Percentiles rank a stretch among this genome's conserved stretches.
Evolutionary conservation across 2,113 vertebrate genomes (phyloP).

Genomic region (Tyrannus savana): DNA sequence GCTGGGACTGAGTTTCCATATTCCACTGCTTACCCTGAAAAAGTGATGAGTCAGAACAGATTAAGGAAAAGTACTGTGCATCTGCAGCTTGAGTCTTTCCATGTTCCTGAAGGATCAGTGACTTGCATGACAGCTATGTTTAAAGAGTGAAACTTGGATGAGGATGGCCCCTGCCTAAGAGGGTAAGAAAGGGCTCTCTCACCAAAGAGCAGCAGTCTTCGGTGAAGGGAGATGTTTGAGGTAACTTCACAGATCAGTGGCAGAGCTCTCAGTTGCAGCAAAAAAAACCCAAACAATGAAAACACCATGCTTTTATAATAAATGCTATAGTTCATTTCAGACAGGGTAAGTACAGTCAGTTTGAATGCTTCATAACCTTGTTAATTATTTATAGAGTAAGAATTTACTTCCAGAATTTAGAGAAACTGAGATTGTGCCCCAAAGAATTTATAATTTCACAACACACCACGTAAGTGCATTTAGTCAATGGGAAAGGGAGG

Average conservation of each 20-base stretch:
- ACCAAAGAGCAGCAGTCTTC: not conserved
- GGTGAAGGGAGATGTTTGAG: not conserved
- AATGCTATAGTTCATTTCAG: not conserved
- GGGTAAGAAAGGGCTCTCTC: not conserved
- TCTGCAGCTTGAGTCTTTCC: not conserved
- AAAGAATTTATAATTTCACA: not conserved
- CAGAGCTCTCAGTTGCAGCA: not conserved
- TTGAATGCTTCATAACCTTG: not conserved
- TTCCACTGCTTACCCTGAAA: not conserved
- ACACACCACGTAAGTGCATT: not conserved
- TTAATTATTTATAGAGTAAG: not conserved
- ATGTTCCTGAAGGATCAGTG: accelerated
- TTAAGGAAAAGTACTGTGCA: not conserved
- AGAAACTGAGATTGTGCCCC: not conserved
- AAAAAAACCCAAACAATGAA: not conserved
- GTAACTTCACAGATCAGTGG: not conserved
- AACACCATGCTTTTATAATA: not conserved
- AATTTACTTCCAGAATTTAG: not conserved
- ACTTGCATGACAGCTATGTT: not conserved
- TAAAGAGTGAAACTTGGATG: not conserved
- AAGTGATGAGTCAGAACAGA: not conserved
- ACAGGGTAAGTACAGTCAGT: not conserved
- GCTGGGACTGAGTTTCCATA: not conserved
- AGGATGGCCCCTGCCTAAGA: not conserved
- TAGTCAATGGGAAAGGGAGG: not conserved